A percentile compares a stretch with the other conserved stretches of the same genome.
These are phyloP conservation scores for Napeogenes inachia DNA, from an alignment of 2,888 invertebrate genomes.

Conservation along the genomic window DNA sequence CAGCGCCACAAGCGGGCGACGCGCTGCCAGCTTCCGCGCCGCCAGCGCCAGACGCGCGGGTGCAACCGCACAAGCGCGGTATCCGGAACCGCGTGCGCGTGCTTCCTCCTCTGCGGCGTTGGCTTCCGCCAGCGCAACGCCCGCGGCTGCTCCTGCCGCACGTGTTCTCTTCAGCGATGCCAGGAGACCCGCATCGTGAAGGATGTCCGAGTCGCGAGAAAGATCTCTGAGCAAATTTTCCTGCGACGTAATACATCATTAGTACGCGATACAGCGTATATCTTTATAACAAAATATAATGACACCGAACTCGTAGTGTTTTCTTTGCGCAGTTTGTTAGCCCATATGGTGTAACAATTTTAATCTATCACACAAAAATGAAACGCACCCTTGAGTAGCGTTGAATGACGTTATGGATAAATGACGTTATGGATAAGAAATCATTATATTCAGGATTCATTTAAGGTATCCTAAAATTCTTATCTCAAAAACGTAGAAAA, in stretches of 20 bases:
- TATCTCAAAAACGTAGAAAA: too few species aligned
- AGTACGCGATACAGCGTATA: neutral
- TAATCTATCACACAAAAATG: too few species aligned
- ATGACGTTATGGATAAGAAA: too few species aligned
- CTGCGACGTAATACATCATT: slow-evolving; percentile 33
- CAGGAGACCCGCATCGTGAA: slow-evolving; percentile 66
- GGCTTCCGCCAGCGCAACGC: slow-evolving; percentile 65
- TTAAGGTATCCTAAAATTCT: too few species aligned
- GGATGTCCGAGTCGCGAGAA: slow-evolving; percentile 60
- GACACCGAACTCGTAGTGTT: too few species aligned
- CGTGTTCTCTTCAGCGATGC: slow-evolving; percentile 73
- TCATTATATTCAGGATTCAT: too few species aligned
- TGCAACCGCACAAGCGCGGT: slow-evolving; percentile 42
- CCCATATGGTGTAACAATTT: too few species aligned
- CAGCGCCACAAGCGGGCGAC: slow-evolving; percentile 67
- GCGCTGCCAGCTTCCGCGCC: slow-evolving; percentile 46
- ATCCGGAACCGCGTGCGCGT: slow-evolving; percentile 35
- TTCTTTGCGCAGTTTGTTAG: too few species aligned
- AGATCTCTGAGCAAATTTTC: slow-evolving; percentile 62
- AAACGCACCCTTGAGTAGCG: too few species aligned
- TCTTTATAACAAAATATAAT: too few species aligned
- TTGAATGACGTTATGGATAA: too few species aligned
- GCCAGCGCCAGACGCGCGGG: slow-evolving; percentile 62
- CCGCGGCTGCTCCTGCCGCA: slow-evolving; percentile 66
- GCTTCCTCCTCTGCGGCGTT: slow-evolving; percentile 54